Evolutionary conservation across 2,888 invertebrate genomes (phyloP), one percentile per base, ranked within the genome.

Genomic region (Sinotaia quadrata): DNA sequence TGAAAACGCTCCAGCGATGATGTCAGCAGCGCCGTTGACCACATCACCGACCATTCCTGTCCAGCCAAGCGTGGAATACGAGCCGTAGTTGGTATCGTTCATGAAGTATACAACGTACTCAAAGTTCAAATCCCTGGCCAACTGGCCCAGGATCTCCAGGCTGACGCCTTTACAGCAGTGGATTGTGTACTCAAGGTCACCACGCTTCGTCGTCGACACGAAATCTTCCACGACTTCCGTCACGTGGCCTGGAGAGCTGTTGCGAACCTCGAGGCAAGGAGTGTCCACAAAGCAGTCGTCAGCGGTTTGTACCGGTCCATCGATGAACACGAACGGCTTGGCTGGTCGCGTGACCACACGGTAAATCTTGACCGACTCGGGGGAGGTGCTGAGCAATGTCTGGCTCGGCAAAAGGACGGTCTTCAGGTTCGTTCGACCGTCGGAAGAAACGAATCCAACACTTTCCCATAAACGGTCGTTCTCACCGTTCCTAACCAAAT

Each of bases 341-440:
- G 95, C 93, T 54, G 94, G 90, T n/a, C 94, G 94, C 27, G 96
- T 95, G 21, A 95, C 96, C 61, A 96, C 93, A 33, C 95, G 91
- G 88, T 95, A 94, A 5, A 86, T 84, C 61, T 86, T 86, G 24
- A 83, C 93, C 91, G 78, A 92, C 91, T 78, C 82, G 0, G 84
- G 81, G 1, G 88, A 85, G 2, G 89, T 95, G 29, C 94, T 93
- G 65, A 95, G 92, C 76, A 85, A 76, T 1, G 94, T 93, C 18
- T 94, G 94, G 0, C 95, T 95, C 2, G 95, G 95, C 95, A 95
- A 95, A 27, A 95, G 92, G 75, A 96, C 94, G 2, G 95, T 94
- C 83, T 94, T 94, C 73, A 95, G 89, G 72, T 93, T 91, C 15
- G 77, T 69, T 8, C 72, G 67, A 36, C 78, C 72, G 34, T 72